A percentile compares a stretch with the other conserved stretches of the same genome.
phyloP scores from a whole-genome alignment of 2,888 invertebrate species.

The Axea sp. region DNA sequence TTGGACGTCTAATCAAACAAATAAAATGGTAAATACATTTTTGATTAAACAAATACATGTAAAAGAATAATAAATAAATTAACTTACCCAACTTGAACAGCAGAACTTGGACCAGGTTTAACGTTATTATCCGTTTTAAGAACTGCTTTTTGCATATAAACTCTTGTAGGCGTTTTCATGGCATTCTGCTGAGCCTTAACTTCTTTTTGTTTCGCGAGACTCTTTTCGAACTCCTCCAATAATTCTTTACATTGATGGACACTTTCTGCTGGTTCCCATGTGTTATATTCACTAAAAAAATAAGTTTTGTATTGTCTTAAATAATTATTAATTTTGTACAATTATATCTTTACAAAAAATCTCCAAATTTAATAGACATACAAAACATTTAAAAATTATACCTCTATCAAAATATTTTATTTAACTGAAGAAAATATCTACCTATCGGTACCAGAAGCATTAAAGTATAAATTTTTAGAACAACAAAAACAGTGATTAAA shows the following conservation, averaged over 20 bases:
- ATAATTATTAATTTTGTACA: too few species aligned
- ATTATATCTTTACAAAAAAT: too few species aligned
- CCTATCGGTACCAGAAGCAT: too few species aligned
- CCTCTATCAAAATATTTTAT: too few species aligned
- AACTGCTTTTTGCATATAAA: conserved; percentile 68
- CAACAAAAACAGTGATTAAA: neutral
- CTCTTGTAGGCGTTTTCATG: conserved; percentile 65
- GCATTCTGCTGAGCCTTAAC: conserved; percentile 81
- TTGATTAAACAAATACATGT: too few species aligned
- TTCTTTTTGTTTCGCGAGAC: conserved; percentile 87
- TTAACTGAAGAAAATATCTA: too few species aligned
- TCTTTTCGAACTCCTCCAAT: conserved; percentile 89
- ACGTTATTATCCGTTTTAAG: conserved; percentile 71
- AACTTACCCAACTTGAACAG: conserved; percentile 72
- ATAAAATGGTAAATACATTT: neutral
- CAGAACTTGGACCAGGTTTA: conserved; percentile 76
- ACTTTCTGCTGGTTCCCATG: conserved; percentile 91
- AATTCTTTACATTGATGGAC: conserved; percentile 88
- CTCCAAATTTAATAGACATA: too few species aligned
- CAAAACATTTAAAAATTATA: too few species aligned
- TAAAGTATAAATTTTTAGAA: too few species aligned
- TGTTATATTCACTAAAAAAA: conserved; percentile 89
- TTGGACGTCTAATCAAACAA: conserved; percentile 85
- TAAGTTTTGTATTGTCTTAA: too few species aligned
- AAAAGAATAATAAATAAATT: neutral